Evolutionary conservation across 2,888 invertebrate genomes (phyloP).

Genomic region (Eugnorisma glareosa): DNA sequence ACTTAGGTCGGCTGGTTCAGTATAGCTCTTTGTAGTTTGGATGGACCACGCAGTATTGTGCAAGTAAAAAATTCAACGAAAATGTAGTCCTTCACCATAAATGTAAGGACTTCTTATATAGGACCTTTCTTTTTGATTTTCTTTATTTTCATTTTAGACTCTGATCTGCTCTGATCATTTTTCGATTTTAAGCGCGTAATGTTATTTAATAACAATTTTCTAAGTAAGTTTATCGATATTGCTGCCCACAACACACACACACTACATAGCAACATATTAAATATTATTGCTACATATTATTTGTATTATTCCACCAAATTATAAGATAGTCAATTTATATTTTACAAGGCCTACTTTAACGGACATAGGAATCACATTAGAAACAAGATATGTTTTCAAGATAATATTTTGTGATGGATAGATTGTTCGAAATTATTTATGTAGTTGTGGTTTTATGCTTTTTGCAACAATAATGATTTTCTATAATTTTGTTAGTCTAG

Average conservation of each 20-base stretch:
- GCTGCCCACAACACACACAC: conserved; percentile 13
- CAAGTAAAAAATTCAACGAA: background rate
- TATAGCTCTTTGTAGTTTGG: background rate
- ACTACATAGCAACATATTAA: too few relatives aligned
- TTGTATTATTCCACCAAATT: conserved; percentile 42
- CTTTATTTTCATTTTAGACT: background rate
- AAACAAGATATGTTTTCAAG: conserved; percentile 45
- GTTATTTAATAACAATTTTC: background rate
- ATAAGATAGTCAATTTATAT: conserved; percentile 30
- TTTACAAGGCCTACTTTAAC: conserved; percentile 45
- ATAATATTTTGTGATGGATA: conserved; percentile 33
- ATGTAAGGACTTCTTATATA: background rate
- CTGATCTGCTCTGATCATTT: background rate
- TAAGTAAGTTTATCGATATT: background rate
- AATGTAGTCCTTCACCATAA: background rate
- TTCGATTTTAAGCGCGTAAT: too few relatives aligned
- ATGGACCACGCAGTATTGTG: background rate
- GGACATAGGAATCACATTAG: conserved; percentile 61
- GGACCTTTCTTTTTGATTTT: background rate
- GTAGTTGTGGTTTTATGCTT: background rate
- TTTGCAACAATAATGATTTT: conserved; percentile 12
- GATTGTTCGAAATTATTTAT: conserved; percentile 24
- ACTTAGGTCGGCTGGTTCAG: background rate
- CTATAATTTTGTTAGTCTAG: background rate
- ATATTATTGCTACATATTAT: too few relatives aligned